Conservation (phyloP, 2,113 vertebrate genomes). For the Coptodon bakossiorum region DNA sequence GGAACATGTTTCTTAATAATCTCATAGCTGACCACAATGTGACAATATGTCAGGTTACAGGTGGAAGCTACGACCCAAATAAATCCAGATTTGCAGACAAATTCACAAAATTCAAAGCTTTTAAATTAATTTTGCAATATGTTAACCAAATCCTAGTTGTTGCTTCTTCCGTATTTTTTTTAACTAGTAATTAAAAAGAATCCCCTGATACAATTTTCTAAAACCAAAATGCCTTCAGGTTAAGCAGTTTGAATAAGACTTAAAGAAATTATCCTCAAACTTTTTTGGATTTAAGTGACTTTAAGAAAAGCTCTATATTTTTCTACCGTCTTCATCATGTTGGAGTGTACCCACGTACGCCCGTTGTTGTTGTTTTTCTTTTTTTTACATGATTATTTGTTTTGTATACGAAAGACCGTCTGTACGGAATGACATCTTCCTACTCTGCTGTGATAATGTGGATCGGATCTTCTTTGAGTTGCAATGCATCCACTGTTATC, state of each 20-base stretch:
- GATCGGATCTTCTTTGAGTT: slow-evolving; percentile 6
- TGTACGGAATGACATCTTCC: slow-evolving; percentile 32
- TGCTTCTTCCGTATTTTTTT: slow-evolving; percentile 1
- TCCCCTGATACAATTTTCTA: slow-evolving; percentile 7
- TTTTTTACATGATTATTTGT: slow-evolving; percentile 21
- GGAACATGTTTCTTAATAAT: background rate
- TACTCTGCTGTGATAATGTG: background rate
- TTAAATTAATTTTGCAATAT: background rate
- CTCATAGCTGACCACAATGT: background rate
- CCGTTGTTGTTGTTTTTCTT: background rate
- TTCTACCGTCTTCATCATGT: slow-evolving; percentile 44
- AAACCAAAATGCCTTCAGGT: slow-evolving; percentile 66
- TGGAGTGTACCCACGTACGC: background rate
- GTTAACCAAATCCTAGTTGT: background rate
- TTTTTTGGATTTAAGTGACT: slow-evolving; percentile 33
- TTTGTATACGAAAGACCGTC: slow-evolving; percentile 20
- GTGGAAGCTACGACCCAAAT: background rate
- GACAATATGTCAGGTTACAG: background rate
- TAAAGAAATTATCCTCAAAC: slow-evolving; percentile 24
- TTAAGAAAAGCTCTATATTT: slow-evolving; percentile 54
- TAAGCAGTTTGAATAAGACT: slow-evolving; percentile 26
- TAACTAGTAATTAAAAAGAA: background rate
- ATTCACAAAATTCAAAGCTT: background rate
- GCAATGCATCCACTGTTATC: slow-evolving; percentile 29
- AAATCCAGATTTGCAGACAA: background rate